Evolutionary conservation across 2,888 invertebrate species (phyloP).

Genomic region (Drosophila sordidula): DNA sequence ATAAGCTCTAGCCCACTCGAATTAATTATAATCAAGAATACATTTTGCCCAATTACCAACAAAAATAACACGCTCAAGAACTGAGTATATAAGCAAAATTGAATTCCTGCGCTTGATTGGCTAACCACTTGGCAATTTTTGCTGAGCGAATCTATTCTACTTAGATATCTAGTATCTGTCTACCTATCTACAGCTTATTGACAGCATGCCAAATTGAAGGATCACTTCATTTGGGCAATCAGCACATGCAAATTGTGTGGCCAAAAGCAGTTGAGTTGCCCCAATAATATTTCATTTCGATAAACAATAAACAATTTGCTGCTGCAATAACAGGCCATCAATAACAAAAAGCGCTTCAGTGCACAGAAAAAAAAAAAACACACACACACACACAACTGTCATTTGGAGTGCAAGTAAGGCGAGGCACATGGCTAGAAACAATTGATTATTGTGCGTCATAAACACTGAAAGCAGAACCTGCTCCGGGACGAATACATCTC

Average conservation of each 20-base stretch:
- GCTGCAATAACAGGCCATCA: constrained; percentile 62
- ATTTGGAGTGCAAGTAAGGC: constrained; percentile 34
- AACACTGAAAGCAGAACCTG: constrained; percentile 47
- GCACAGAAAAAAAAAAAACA: constrained; percentile 9
- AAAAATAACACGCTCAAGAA: not conserved
- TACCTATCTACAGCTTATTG: constrained; percentile 6
- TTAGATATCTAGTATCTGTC: not conserved
- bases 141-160: not conserved
- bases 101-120: constrained; percentile 5
- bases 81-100: not conserved
- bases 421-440: constrained; percentile 69
- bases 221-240: constrained; percentile 63
- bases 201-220: constrained; percentile 9
- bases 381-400: constrained; percentile 24
- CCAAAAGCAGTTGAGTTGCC: not conserved
- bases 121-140: constrained; percentile 1
- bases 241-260: constrained; percentile 70
- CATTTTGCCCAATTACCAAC: not conserved
- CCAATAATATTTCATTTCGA: constrained; percentile 63
- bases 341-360: constrained; percentile 56
- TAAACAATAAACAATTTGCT: constrained; percentile 74
- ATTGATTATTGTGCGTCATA: constrained; percentile 80
- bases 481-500: constrained; percentile 24
- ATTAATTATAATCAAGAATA: not conserved
- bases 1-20: not conserved